These are phyloP conservation scores for Zonitis immaculata DNA, from an alignment of 2,888 invertebrate species.

Conservation along the genomic window DNA sequence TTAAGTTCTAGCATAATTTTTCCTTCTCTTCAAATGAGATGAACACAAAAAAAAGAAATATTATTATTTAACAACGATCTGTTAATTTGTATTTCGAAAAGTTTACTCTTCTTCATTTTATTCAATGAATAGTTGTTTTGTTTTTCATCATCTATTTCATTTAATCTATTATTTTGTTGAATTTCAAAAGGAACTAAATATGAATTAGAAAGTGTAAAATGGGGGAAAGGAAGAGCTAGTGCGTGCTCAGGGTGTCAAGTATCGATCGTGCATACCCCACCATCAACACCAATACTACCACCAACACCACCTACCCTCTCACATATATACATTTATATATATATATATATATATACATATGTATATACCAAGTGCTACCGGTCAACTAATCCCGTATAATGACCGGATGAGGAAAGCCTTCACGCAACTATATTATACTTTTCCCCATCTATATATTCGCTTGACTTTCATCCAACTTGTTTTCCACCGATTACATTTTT, in stretches of 20 bases:
- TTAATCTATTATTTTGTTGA: too few relatives aligned
- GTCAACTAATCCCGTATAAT: slow-evolving; percentile 23
- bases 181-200: too few relatives aligned
- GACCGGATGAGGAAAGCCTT: slow-evolving; percentile 16
- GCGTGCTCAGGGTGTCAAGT: slow-evolving; percentile 20
- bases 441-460: neutral
- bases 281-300: neutral
- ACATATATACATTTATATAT: too few relatives aligned
- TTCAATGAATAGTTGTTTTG: too few relatives aligned
- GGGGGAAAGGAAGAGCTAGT: slow-evolving; percentile 5
- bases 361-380: slow-evolving; percentile 14
- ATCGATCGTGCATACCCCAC: slow-evolving; percentile 10
- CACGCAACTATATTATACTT: slow-evolving; percentile 15
- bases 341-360: too few relatives aligned
- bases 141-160: too few relatives aligned
- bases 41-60: too few relatives aligned
- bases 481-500: neutral
- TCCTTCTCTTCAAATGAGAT: too few relatives aligned
- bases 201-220: neutral
- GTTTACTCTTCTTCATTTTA: too few relatives aligned
- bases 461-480: neutral
- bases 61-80: too few relatives aligned
- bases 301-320: too few relatives aligned
- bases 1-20: neutral
- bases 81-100: too few relatives aligned